phyloP scores from a whole-genome alignment of 2,113 vertebrate genomes.

The Eleginops maclovinus region DNA sequence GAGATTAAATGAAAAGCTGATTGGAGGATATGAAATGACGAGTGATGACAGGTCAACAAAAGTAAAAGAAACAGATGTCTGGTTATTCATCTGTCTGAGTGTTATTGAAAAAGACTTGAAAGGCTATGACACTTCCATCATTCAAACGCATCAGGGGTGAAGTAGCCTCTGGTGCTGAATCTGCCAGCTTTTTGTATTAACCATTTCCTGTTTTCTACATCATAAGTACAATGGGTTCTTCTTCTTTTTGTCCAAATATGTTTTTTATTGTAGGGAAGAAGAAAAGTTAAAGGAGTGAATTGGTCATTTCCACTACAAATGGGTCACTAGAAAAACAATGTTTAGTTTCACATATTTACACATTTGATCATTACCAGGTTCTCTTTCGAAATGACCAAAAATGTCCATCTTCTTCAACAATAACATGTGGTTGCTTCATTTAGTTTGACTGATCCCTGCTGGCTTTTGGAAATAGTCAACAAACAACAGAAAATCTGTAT shows the following conservation, averaged over 20 bases:
- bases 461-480: neutral
- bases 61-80: conserved; percentile 61
- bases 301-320: neutral
- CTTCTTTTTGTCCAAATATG: neutral
- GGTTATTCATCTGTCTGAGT: conserved; percentile 59
- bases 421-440: neutral
- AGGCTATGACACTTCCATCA: conserved; percentile 25
- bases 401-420: neutral
- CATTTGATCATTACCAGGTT: neutral
- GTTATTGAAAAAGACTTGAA: conserved; percentile 48
- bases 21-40: conserved; percentile 57
- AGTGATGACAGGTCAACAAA: conserved; percentile 61
- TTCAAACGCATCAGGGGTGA: conserved; percentile 7
- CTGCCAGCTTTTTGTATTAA: neutral
- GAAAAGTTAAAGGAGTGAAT: neutral
- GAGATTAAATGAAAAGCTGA: conserved; percentile 72
- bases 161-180: conserved; percentile 1
- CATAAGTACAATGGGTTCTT: neutral
- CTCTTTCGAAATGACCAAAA: neutral
- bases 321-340: neutral
- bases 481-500: neutral
- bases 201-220: neutral
- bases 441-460: neutral
- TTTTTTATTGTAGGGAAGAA: neutral
- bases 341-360: neutral